These are phyloP conservation scores for Calameuta filiformis DNA, from an alignment of 2,888 invertebrate species.

Conservation along the genomic window DNA sequence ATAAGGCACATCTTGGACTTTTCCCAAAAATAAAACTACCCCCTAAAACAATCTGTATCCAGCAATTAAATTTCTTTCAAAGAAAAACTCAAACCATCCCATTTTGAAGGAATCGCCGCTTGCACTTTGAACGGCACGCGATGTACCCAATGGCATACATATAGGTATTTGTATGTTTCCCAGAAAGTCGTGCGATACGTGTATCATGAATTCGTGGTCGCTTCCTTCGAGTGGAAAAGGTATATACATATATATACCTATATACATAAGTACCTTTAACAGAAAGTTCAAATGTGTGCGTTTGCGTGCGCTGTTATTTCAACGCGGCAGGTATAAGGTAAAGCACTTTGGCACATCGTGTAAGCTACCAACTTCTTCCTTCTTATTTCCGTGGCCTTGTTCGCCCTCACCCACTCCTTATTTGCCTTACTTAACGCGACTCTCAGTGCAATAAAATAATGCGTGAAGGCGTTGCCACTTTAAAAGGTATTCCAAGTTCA, in stretches of 20 bases:
- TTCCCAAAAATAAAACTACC: neutral
- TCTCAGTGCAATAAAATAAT: slow-evolving; percentile 44
- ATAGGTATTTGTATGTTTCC: neutral
- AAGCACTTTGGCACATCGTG: slow-evolving; percentile 46
- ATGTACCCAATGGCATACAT: neutral
- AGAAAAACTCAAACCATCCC: neutral
- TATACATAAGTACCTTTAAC: slow-evolving; percentile 34
- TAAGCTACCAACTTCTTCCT: slow-evolving; percentile 31
- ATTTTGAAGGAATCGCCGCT: neutral
- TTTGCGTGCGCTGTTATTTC: slow-evolving; percentile 25
- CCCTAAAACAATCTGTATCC: neutral
- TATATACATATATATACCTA: neutral
- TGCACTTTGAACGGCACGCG: neutral
- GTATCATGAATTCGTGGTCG: slow-evolving; percentile 18
- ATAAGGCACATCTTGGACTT: neutral
- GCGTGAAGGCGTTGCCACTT: slow-evolving; percentile 32
- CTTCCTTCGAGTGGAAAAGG: slow-evolving; percentile 14
- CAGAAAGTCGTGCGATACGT: slow-evolving; percentile 10
- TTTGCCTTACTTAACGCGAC: slow-evolving; percentile 48
- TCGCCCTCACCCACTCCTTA: slow-evolving; percentile 31
- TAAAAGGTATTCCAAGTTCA: slow-evolving; percentile 47
- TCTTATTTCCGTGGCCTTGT: slow-evolving; percentile 23
- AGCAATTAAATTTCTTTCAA: neutral
- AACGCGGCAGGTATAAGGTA: slow-evolving; percentile 45
- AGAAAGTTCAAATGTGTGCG: slow-evolving; percentile 18